A percentile compares a stretch with the other conserved stretches of the same genome.
phyloP scores from a whole-genome alignment of 2,797 vertebrate genomes.

The Rhinophrynus dorsalis region DNA sequence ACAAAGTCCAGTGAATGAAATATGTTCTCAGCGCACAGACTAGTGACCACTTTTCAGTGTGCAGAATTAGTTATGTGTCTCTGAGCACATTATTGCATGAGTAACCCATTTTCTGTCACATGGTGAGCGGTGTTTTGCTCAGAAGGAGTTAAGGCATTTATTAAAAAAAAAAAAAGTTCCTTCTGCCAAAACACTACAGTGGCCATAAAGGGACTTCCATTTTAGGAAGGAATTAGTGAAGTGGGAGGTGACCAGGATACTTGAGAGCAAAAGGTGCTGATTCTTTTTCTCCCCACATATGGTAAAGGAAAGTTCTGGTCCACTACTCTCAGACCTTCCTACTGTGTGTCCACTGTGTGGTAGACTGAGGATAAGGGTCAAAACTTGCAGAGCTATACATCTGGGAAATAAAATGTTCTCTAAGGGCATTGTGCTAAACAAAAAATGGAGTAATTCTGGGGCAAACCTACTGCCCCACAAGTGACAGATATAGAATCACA shows the following conservation, averaged over 20 bases:
- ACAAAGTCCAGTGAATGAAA: too few relatives aligned
- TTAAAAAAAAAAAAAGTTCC: constrained; percentile 1
- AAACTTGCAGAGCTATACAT: too few relatives aligned
- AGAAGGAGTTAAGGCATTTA: not conserved
- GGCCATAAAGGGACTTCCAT: constrained; percentile 35
- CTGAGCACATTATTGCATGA: too few relatives aligned
- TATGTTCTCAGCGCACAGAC: too few relatives aligned
- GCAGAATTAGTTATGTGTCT: too few relatives aligned
- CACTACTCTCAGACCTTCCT: constrained; percentile 1
- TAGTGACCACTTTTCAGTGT: too few relatives aligned
- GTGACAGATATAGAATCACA: too few relatives aligned
- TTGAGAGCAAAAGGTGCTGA: not conserved
- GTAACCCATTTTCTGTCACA: not conserved
- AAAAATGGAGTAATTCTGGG: too few relatives aligned
- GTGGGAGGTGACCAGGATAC: constrained; percentile 17
- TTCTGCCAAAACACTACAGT: constrained; percentile 8
- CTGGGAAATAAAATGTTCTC: too few relatives aligned
- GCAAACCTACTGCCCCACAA: too few relatives aligned
- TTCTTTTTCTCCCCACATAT: constrained; percentile 33
- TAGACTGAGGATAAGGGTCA: not conserved
- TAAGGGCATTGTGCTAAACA: too few relatives aligned
- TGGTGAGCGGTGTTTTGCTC: not conserved
- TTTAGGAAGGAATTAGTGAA: constrained; percentile 39
- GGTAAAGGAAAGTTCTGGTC: constrained; percentile 20
- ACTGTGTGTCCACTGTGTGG: not conserved